Evolutionary conservation across 2,113 vertebrate species (phyloP).

Genomic region (Ailurus styani): DNA sequence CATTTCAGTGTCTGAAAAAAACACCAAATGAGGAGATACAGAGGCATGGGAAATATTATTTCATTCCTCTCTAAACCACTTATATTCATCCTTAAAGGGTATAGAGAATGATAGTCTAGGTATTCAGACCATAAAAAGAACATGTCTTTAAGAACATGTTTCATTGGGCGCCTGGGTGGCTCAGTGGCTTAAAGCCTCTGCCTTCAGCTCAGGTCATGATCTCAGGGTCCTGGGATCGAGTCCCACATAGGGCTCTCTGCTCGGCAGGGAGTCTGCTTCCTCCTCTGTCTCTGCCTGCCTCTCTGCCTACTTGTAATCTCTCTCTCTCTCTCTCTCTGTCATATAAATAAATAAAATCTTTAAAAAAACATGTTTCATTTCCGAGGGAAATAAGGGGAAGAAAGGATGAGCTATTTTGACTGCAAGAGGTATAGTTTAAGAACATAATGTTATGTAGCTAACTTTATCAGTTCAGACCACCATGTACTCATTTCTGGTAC

Average conservation of each 20-base stretch:
- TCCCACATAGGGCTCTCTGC: too few relatives aligned
- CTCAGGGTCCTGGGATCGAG: too few relatives aligned
- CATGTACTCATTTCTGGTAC: neutral
- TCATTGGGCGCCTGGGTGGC: too few relatives aligned
- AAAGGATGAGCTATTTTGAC: neutral
- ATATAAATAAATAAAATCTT: too few relatives aligned
- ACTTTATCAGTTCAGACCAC: neutral
- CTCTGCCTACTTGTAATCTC: too few relatives aligned
- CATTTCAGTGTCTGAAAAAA: neutral
- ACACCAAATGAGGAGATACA: neutral
- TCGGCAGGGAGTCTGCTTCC: too few relatives aligned
- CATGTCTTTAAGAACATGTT: neutral
- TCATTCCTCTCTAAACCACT: neutral
- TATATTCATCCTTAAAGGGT: neutral
- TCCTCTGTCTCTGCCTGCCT: too few relatives aligned
- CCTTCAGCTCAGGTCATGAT: too few relatives aligned
- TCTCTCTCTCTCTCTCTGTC: too few relatives aligned
- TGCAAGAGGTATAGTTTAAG: neutral
- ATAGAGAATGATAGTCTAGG: neutral
- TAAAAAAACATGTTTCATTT: conserved; percentile 30
- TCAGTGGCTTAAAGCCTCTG: too few relatives aligned
- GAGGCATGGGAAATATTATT: neutral
- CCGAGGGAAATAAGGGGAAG: neutral
- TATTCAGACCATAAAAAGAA: neutral
- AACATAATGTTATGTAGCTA: neutral